phyloP scores from a whole-genome alignment of 1,140 invertebrate species.

The Whitmania pigra region DNA sequence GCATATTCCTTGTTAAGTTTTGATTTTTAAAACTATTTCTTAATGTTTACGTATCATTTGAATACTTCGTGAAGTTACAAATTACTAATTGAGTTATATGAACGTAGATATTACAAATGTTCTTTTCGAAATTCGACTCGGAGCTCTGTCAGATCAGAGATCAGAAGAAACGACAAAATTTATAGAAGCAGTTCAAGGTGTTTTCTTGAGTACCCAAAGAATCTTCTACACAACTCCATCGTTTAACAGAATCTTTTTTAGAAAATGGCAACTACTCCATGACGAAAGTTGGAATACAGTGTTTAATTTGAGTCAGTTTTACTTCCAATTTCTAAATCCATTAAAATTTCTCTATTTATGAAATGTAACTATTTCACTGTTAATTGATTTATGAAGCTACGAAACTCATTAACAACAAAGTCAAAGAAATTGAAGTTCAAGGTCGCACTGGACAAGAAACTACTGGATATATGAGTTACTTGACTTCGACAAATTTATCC shows the following conservation, averaged over 20 bases:
- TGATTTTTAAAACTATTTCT: background rate
- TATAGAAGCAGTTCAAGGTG: conserved; percentile 8
- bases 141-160: conserved; percentile 11
- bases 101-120: conserved; percentile 10
- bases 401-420: conserved; percentile 7
- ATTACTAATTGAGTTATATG: background rate
- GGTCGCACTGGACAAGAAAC: background rate
- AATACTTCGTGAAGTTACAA: background rate
- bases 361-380: background rate
- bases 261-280: conserved; percentile 6
- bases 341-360: background rate
- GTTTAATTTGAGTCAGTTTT: conserved; percentile 1
- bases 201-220: background rate
- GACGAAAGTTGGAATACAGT: background rate
- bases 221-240: background rate
- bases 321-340: background rate
- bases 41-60: background rate
- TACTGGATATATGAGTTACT: background rate
- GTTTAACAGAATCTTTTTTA: background rate
- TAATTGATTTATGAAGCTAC: background rate
- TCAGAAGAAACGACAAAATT: background rate
- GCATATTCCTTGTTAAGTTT: background rate
- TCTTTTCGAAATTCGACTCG: conserved; percentile 13
- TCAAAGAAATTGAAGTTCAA: conserved; percentile 1
- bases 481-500: conserved; percentile 11